Base-by-base conservation (phyloP, 1,140 invertebrate species). In the Anadara kagoshimensis region DNA sequence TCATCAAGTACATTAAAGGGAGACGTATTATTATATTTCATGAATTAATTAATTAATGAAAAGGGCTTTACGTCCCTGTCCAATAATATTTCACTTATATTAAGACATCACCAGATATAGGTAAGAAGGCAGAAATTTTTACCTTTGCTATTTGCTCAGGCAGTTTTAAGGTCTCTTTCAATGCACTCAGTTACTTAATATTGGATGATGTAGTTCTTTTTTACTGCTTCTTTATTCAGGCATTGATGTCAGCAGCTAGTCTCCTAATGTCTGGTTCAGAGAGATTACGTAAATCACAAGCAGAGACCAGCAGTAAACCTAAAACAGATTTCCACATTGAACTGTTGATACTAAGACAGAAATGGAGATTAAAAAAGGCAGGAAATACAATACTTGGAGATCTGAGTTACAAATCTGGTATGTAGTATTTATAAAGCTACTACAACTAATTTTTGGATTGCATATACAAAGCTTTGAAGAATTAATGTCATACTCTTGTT, bases 361-460 rank as follows among this genome's bases (percentile, higher is more conserved):
- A 96, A 82, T 99, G 97, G 97, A 91, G 97, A 67, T 87, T 99
- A 2, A 97, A 98, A 87, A 98, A 98, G 91, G 95, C 97, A 0
- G 96, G 95, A 0, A 98, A 96, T 85, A 94, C 94, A 0, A 98
- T 99, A 76, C 94, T 99, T 58, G 97, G 97, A 0, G 97, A 99
- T 90, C 92, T 99, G 1, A 98, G 96, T 89, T 98, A 97, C 87
- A 92, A 95, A 78, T 97, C 97, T 77, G 92, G 93, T 93, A 84
- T 84, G 78, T 69, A 56, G 29, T 56, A 14, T 26, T 20, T 56
- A 36, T 36, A 36, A 36, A 36, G 2, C 7, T 2, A 20, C 18
- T 18, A 51, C 3, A 51, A 51, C 1, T 20, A 14, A 51, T 51
- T 51, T n/a, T 51, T 51, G 18, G 8, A 51, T 18, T 20, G 22